Evolutionary conservation across 37 sponge, comb jelly and placozoan species (phyloP).

Genomic region (Haliclona indistincta): DNA sequence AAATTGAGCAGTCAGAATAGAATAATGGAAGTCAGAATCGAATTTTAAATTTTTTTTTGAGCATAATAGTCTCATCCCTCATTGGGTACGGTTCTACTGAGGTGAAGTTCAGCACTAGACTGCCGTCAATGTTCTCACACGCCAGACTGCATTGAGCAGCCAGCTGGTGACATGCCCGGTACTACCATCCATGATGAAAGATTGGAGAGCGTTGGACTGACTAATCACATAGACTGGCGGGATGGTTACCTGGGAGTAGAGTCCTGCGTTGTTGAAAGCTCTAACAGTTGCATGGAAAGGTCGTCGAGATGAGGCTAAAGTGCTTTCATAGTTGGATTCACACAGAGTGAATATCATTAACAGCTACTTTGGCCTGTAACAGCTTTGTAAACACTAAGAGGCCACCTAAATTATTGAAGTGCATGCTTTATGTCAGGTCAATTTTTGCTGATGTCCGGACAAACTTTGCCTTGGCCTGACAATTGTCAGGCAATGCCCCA

Average conservation of each 20-base stretch:
- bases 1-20: too few species aligned
- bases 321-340: too few species aligned
- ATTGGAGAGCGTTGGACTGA: conserved; percentile 3
- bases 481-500: too few species aligned
- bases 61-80: background rate
- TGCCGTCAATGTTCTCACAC: conserved; percentile 55
- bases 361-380: too few species aligned
- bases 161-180: conserved; percentile 16
- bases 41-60: too few species aligned
- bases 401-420: too few species aligned
- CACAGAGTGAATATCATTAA: too few species aligned
- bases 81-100: background rate
- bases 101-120: conserved; percentile 33
- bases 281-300: conserved; percentile 53
- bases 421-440: too few species aligned
- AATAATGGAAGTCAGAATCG: too few species aligned
- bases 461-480: too few species aligned
- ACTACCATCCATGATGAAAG: conserved; percentile 72
- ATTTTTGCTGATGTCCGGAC: too few species aligned
- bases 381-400: too few species aligned
- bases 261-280: conserved; percentile 17
- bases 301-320: background rate
- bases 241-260: conserved; percentile 25
- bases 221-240: conserved; percentile 46
- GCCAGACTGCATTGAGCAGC: conserved; percentile 59